Base-by-base conservation (phyloP, 92 coral and sea anemone genomes). In the Montipora capitata region DNA sequence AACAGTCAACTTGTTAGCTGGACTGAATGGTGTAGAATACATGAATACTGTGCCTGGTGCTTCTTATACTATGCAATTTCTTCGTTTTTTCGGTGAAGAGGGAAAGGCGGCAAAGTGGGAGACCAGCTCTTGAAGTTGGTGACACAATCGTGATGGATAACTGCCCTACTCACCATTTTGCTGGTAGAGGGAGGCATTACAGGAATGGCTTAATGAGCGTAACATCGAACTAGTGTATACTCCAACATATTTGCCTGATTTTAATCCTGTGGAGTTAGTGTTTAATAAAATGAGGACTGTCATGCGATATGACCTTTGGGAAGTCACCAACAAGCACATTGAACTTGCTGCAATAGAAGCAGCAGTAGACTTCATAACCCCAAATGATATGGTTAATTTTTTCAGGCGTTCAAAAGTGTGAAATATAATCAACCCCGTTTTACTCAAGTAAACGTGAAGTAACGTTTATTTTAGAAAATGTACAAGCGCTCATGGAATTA, bases 221-320 rank as follows among this genome's bases (percentile, higher is more conserved):
- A 77, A 86, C 85, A 76, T 81, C 67, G 94, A 91, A 75, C 88
- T 86, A 13, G 88, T 81, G 20, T 80, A 86, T 71, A 86, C 72
- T 35, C 91, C 94, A 42, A 81, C 94, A 3, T 91, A 81, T 76
- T 91, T 91, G 1, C 91, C 91, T 3, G 91, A 91, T 58, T 79
- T 91, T 20, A 91, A 90, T 74, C 91, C 94, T 20, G 87, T 78
- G 3, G 88, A 86, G 64, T 83, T 79, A 74, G 91, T 85, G 4
- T 91, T 91, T 74, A 63, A 68, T 51, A 90, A 90, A 80, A 51
- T 89, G 74, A 72, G 90, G 17, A 68, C 86, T 14, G 88, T 90
- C 39, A 90, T 85, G 93, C 75, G 74, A 42, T 78, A 85, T 51
- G 72, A 90, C 2, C 85, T 85, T 41, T 84, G 88, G 72, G 80